Evolutionary conservation across 2,888 invertebrate genomes (phyloP), one percentile per base, ranked within the genome.

Genomic region (Malthinus seriepunctatus): DNA sequence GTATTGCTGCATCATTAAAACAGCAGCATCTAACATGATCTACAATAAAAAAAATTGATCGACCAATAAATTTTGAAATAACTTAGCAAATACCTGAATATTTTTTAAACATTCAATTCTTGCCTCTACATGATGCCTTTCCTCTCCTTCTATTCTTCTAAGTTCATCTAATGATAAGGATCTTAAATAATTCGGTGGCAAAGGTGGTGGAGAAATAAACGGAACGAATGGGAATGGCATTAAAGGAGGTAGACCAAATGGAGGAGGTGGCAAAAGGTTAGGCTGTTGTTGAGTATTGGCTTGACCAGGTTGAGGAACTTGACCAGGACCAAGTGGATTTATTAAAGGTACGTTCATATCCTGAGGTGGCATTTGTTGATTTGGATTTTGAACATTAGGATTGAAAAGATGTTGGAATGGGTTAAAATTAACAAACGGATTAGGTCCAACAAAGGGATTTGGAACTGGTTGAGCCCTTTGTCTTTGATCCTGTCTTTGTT

Each of bases 1-100:
- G 78, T 97, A 98, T 76, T 97, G 97, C 72, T 93, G 91, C 91
- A 98, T 94, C 81, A 98, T 89, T 47, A 93, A 82, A 60, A 92
- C 91, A 2, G 97, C 95, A 38, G 97, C 95, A 78, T 98, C 97
- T 67, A 99, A 78, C 78, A 99, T 86, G 1, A 93, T 83, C 81
- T 94, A 89, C 66, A 95, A 67, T 53, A 49, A 35, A 50, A 23
- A 23, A 23, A 23, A 23, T 23, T 23, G 23, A 23, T 3, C 5
- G 23, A 5, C 5, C 23, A 8, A 42, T 2, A 42, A 39, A 12
- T 23, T 23, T 23, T 5, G 23, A 23, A 23, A 3, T 23, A 23
- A 23, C 23, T 5, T 3, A 23, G 23, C 5, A 23, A 23, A 61
- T 68, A 78, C 78, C 74, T 87, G 85, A 64, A 90, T 87, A 76